Evolutionary conservation across 2,888 invertebrate genomes (phyloP).

Genomic region (Agrilus biguttatus): DNA sequence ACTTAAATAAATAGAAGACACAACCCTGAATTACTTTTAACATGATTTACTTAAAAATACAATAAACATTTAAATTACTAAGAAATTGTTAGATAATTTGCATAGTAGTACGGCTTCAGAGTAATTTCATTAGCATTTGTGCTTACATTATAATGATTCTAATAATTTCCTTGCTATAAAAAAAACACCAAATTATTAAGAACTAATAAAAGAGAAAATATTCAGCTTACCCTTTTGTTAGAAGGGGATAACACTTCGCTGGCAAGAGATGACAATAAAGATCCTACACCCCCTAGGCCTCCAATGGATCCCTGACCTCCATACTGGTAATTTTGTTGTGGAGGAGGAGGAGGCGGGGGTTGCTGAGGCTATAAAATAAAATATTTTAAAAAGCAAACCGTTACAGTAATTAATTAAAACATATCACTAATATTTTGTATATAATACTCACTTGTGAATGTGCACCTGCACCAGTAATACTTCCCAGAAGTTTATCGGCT

Average conservation of each 20-base stretch:
- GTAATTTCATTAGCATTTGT: no score
- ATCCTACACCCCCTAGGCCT: slow-evolving; percentile 26
- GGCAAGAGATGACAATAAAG: slow-evolving; percentile 22
- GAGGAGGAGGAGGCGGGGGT: slow-evolving; percentile 9
- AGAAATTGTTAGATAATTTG: no score
- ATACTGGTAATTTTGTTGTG: slow-evolving; percentile 5
- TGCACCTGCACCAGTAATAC: slow-evolving; percentile 19
- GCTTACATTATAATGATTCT: no score
- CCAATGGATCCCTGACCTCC: slow-evolving; percentile 20
- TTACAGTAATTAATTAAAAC: not conserved
- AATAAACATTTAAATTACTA: no score
- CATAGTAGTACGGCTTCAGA: no score
- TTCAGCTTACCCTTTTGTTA: slow-evolving; percentile 10
- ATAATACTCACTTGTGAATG: slow-evolving; percentile 11
- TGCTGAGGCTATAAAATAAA: slow-evolving; percentile 3
- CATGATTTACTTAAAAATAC: no score
- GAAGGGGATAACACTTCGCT: slow-evolving; percentile 18
- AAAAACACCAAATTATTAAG: not conserved
- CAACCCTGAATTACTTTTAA: no score
- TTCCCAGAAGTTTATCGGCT: slow-evolving; percentile 24
- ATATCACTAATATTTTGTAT: slow-evolving; percentile 1
- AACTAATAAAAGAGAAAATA: not conserved
- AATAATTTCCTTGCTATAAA: no score
- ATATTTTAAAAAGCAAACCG: not conserved
- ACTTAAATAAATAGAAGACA: no score